Evolutionary conservation across 2,888 invertebrate species (phyloP).

Genomic region (Xanthorhoe spadicearia): DNA sequence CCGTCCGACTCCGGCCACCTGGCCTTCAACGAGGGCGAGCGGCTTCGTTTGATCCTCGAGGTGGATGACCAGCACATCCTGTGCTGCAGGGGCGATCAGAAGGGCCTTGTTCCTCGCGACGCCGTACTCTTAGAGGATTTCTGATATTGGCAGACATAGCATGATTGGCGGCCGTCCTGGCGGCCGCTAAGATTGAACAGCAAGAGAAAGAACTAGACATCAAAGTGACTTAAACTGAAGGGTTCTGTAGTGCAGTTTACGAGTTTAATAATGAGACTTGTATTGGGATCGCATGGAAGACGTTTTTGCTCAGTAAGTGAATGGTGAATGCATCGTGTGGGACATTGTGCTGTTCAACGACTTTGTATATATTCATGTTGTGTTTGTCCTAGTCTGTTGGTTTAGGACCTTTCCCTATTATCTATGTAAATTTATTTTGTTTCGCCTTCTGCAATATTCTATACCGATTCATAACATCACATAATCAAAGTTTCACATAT

Average conservation of each 20-base stretch:
- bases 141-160: slow-evolving; percentile 80
- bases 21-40: slow-evolving; percentile 91
- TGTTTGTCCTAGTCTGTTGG: slow-evolving; percentile 50
- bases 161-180: slow-evolving; percentile 77
- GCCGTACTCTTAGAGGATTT: slow-evolving; percentile 86
- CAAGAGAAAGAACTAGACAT: slow-evolving; percentile 47
- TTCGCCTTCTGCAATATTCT: slow-evolving; percentile 60
- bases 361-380: slow-evolving; percentile 59
- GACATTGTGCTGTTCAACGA: slow-evolving; percentile 56
- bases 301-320: slow-evolving; percentile 48
- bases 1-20: slow-evolving; percentile 92
- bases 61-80: slow-evolving; percentile 91
- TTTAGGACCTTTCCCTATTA: slow-evolving; percentile 51
- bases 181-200: slow-evolving; percentile 66
- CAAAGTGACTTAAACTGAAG: slow-evolving; percentile 4
- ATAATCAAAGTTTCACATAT: slow-evolving; percentile 60
- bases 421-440: slow-evolving; percentile 53
- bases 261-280: slow-evolving; percentile 24
- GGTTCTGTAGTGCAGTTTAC: slow-evolving; percentile 36
- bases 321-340: slow-evolving; percentile 45
- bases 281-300: slow-evolving; percentile 39
- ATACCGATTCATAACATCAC: slow-evolving; percentile 57
- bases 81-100: slow-evolving; percentile 90
- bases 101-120: slow-evolving; percentile 90
- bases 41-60: slow-evolving; percentile 89